These are phyloP conservation scores for Drosophila equinoxialis DNA, from an alignment of 1,140 invertebrate genomes.

Conservation along the genomic window DNA sequence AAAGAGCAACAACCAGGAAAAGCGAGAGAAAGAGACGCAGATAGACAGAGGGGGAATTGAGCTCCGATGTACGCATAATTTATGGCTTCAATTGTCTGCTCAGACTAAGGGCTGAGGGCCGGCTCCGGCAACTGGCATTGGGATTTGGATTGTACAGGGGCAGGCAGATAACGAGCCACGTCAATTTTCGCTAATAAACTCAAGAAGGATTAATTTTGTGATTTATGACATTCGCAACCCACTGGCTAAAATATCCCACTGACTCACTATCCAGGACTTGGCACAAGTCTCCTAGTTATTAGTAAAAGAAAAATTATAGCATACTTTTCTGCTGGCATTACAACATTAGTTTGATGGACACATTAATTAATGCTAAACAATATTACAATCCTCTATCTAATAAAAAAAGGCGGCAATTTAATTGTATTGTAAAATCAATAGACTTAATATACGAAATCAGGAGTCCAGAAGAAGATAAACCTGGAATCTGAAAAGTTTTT, in stretches of 20 bases:
- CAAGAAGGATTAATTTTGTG: conserved; percentile 79
- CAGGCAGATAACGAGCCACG: conserved; percentile 70
- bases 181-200: conserved; percentile 81
- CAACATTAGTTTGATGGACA: conserved; percentile 38
- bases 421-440: no score
- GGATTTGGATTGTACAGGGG: conserved; percentile 26
- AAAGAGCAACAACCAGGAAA: neutral
- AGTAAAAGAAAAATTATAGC: conserved; percentile 46
- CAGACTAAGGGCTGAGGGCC: conserved; percentile 7
- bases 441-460: no score
- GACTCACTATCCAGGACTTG: conserved; percentile 7
- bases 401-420: neutral
- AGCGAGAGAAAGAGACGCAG: neutral
- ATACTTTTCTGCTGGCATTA: conserved; percentile 57
- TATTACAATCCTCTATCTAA: neutral
- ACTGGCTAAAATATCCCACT: neutral
- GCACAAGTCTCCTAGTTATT: neutral
- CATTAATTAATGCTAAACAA: conserved; percentile 54
- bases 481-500: no score
- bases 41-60: conserved; percentile 5
- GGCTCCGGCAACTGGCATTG: conserved; percentile 2
- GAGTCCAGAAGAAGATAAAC: no score
- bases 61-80: conserved; percentile 68
- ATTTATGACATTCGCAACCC: conserved; percentile 55
- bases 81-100: conserved; percentile 62